phyloP scores from a whole-genome alignment of 2,113 vertebrate genomes.

The Galeopterus variegatus region DNA sequence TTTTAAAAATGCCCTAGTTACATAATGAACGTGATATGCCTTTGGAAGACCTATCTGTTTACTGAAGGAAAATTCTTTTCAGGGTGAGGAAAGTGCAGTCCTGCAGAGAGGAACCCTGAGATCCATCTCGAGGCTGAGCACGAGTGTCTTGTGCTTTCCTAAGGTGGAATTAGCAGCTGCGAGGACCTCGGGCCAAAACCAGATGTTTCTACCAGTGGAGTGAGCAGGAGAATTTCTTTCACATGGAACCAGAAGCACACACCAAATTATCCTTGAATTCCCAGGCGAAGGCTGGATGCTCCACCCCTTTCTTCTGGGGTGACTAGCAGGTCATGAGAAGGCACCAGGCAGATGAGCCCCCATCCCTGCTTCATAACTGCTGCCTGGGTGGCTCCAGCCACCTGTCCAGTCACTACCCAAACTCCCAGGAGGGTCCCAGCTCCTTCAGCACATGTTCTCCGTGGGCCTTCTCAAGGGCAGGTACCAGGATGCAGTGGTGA shows the following conservation, averaged over 20 bases:
- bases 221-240: constrained; percentile 31
- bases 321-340: background rate
- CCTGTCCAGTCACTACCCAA: background rate
- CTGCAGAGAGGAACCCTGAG: constrained; percentile 47
- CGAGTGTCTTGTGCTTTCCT: background rate
- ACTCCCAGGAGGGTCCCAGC: background rate
- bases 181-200: background rate
- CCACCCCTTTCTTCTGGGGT: background rate
- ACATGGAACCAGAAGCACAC: background rate
- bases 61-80: constrained; percentile 67
- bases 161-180: constrained; percentile 24
- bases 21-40: background rate
- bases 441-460: background rate
- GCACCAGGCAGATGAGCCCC: background rate
- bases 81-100: constrained; percentile 38
- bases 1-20: background rate
- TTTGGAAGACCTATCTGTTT: constrained; percentile 51
- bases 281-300: background rate
- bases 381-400: background rate
- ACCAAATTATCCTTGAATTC: constrained; percentile 16
- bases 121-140: constrained; percentile 54
- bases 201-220: background rate
- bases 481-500: background rate
- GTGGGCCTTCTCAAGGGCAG: background rate
- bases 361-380: background rate